These are phyloP conservation scores for Pontoporia blainvillei DNA, from an alignment of 2,113 vertebrate species.

Conservation along the genomic window DNA sequence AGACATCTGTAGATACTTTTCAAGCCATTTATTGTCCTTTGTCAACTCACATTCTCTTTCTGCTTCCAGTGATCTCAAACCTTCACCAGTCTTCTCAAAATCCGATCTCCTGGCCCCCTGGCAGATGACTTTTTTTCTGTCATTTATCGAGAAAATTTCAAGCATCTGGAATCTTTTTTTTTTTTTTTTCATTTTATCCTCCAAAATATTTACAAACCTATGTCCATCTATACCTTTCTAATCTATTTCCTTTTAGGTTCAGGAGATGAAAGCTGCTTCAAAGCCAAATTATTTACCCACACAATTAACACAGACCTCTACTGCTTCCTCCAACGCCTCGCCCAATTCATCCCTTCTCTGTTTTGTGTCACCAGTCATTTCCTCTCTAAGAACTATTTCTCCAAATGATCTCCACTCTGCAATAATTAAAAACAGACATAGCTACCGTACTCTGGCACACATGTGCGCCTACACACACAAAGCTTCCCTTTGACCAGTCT, in stretches of 20 bases:
- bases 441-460: not conserved
- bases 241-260: not conserved
- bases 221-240: not conserved
- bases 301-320: not conserved
- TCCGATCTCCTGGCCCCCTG: not conserved
- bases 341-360: not conserved
- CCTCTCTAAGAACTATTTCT: not conserved
- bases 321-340: not conserved
- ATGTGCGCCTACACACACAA: fast-evolving
- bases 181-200: not conserved
- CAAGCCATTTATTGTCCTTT: not conserved
- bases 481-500: fast-evolving
- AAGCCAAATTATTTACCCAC: not conserved
- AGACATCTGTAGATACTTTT: not conserved
- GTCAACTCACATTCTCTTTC: not conserved
- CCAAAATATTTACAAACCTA: not conserved
- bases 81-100: not conserved
- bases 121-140: too few species aligned
- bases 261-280: not conserved
- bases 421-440: not conserved
- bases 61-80: not conserved
- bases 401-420: not conserved
- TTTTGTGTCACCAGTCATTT: not conserved
- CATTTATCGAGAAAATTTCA: not conserved
- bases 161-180: not conserved